Evolutionary conservation across 2,888 invertebrate genomes (phyloP).

Genomic region (Conistra vaccinii): DNA sequence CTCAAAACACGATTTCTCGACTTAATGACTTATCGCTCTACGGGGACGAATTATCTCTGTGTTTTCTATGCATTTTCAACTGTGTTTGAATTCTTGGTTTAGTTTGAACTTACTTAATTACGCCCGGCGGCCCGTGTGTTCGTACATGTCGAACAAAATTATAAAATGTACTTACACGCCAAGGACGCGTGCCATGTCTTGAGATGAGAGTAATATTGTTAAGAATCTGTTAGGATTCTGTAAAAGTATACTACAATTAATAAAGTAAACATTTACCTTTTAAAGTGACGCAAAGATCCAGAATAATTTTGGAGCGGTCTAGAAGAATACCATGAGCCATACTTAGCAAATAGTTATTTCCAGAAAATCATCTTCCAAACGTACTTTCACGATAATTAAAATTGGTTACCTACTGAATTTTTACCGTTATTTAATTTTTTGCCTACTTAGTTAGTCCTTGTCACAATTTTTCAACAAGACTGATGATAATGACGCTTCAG

Average conservation of each 20-base stretch:
- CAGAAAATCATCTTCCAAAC: neutral
- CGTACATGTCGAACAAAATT: neutral
- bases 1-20: too few species aligned
- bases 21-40: too few species aligned
- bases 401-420: neutral
- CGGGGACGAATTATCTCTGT: too few species aligned
- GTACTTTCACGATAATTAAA: neutral
- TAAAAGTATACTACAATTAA: neutral
- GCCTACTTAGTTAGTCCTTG: neutral
- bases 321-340: neutral
- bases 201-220: neutral
- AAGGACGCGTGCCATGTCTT: neutral
- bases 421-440: neutral
- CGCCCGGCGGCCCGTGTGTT: neutral
- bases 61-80: neutral
- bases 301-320: neutral
- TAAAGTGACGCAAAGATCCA: neutral
- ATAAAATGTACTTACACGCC: neutral
- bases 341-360: neutral
- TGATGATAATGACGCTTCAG: slow-evolving; percentile 36
- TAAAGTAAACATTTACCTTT: neutral
- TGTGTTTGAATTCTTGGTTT: neutral
- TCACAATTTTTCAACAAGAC: neutral
- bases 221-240: neutral
- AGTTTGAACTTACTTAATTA: neutral